These are phyloP conservation scores for Apeira syringaria DNA, from an alignment of 2,888 invertebrate species.

Conservation along the genomic window DNA sequence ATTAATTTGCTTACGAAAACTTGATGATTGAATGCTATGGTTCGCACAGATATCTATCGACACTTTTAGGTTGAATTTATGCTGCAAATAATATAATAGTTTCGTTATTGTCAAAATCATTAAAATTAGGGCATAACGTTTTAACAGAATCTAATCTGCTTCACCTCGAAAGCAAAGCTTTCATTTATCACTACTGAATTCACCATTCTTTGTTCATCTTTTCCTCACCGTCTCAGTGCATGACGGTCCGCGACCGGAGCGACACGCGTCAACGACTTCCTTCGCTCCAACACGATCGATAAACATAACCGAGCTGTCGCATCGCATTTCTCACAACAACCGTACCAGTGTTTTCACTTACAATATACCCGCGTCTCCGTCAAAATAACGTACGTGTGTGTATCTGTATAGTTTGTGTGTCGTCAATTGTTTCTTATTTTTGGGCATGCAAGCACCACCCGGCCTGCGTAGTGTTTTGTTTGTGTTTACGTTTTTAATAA, in stretches of 20 bases:
- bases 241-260: constrained; percentile 41
- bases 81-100: too few relatives aligned
- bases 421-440: constrained; percentile 24
- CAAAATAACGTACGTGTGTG: constrained; percentile 56
- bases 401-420: constrained; percentile 24
- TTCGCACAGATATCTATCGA: too few relatives aligned
- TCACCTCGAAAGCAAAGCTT: not conserved
- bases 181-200: constrained; percentile 6
- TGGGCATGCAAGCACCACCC: constrained; percentile 18
- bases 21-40: too few relatives aligned
- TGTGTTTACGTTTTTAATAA: constrained; percentile 16
- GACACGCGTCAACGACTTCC: constrained; percentile 26
- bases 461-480: constrained; percentile 24
- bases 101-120: too few relatives aligned
- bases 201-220: constrained; percentile 33
- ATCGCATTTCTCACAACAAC: constrained; percentile 2
- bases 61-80: too few relatives aligned
- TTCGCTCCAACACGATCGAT: constrained; percentile 40
- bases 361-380: constrained; percentile 18
- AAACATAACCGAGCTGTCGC: constrained; percentile 29
- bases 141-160: too few relatives aligned
- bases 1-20: too few relatives aligned
- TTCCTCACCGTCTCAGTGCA: constrained; percentile 48
- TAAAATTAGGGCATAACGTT: too few relatives aligned
- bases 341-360: not conserved